These are phyloP conservation scores for Sycophila texana DNA, from an alignment of 2,888 invertebrate species.

Conservation along the genomic window DNA sequence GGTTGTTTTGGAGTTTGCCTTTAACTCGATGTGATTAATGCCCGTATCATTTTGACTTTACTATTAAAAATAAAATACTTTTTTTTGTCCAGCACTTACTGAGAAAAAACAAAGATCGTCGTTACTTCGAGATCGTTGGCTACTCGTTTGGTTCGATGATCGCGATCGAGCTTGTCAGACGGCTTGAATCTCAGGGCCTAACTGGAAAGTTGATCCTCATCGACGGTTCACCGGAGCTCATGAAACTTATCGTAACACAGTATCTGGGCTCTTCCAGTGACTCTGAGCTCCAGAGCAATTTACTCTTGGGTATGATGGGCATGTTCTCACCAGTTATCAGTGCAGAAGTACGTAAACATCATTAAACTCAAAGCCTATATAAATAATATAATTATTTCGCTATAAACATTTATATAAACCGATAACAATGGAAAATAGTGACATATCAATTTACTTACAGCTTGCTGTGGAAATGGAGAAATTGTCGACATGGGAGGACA, in stretches of 20 bases:
- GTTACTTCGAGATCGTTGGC: conserved; percentile 84
- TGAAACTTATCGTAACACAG: conserved; percentile 78
- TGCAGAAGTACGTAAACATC: conserved; percentile 69
- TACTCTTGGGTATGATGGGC: conserved; percentile 79
- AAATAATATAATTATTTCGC: not conserved
- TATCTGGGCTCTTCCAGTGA: conserved; percentile 76
- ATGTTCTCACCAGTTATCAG: conserved; percentile 76
- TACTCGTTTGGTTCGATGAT: conserved; percentile 93
- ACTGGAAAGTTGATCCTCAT: conserved; percentile 84
- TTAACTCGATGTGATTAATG: too few relatives aligned
- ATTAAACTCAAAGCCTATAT: not conserved
- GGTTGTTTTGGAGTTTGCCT: too few relatives aligned
- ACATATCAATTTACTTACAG: conserved; percentile 54
- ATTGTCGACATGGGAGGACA: conserved; percentile 79
- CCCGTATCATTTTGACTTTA: too few relatives aligned
- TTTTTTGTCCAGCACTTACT: conserved; percentile 78
- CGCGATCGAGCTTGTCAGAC: conserved; percentile 85
- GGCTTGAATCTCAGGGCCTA: conserved; percentile 83
- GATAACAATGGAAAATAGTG: not conserved
- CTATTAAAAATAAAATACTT: too few relatives aligned
- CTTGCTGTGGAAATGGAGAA: conserved; percentile 63
- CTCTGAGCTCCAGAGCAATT: conserved; percentile 78
- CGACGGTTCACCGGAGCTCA: conserved; percentile 87
- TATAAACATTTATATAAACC: not conserved
- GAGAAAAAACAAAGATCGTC: conserved; percentile 70